Base-by-base conservation (phyloP, 2,797 vertebrate genomes). In the Acanthornis magna region DNA sequence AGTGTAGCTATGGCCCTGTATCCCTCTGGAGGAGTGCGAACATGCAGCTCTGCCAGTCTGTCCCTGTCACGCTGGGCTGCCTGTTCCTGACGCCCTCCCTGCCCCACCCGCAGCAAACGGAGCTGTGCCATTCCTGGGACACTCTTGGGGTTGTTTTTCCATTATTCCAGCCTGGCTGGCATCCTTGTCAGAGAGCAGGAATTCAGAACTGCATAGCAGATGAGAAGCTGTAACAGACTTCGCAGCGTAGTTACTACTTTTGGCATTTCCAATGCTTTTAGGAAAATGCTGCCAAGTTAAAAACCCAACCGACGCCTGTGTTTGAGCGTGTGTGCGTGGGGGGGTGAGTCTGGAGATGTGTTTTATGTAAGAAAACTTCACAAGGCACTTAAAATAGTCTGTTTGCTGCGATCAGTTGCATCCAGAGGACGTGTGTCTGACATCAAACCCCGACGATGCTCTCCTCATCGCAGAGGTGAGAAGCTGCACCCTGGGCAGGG, bases 221-320 rank as follows among this genome's bases (percentile, higher is more conserved):
- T 12, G 83, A 81, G 82, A 30, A 70, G 95, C 87, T 94, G 21
- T 53, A 78, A 26, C 36, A 68, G 78, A 16, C 93, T 82, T 89
- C 50, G 91, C 90, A 79, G 89, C 26, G 45, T 34, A 38, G 78
- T 95, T 86, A 63, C 88, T 72, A 18, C 93, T 95, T 84, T 57
- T n/a, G 92, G 79, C 76, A 8, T 75, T 92, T 82, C 88, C 93
- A 70, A 94, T 73, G 47, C 85, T 89, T 91, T 78, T 34, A 93
- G 91, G 89, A 88, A 80, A 86, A 40, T 22, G 29, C 36, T 84
- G 89, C 91, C 84, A 80, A 92, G 85, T 36, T n/a, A 50, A 18
- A 79, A 80, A 23, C 9, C 15, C 73, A 1, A 5, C 11, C 58
- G 12, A 26, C 38, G 67, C 65, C 14, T 10, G 55, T 5, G 43